A percentile compares a stretch with the other conserved stretches of the same genome.
These are phyloP conservation scores for Microtus pennsylvanicus DNA, from an alignment of 2,113 vertebrate species.

Conservation along the genomic window DNA sequence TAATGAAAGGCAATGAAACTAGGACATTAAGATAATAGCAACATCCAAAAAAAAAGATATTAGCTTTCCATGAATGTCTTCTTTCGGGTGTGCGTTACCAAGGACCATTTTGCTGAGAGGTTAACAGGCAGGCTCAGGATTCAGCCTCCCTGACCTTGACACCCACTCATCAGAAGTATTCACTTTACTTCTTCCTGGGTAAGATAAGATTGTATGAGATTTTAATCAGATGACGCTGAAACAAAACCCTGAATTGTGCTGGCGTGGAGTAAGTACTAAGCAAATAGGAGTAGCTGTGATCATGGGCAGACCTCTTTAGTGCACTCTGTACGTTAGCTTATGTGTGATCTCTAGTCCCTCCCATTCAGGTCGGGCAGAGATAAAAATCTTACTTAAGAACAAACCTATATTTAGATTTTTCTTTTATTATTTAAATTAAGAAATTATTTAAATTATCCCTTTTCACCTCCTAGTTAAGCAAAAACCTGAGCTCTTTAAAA, in stretches of 20 bases:
- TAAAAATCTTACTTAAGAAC: slow-evolving; percentile 43
- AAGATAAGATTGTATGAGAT: not conserved
- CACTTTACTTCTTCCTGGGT: not conserved
- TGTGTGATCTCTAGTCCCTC: not conserved
- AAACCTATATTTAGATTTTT: slow-evolving; percentile 26
- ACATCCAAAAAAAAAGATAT: slow-evolving; percentile 50
- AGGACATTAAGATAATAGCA: slow-evolving; percentile 39
- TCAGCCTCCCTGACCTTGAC: not conserved
- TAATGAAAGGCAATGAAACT: slow-evolving; percentile 57
- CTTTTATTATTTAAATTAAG: slow-evolving; percentile 61
- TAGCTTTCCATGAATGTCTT: not conserved
- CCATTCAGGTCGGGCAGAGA: not conserved
- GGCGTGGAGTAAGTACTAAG: not conserved
- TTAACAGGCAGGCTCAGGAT: not conserved
- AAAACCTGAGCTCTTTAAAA: slow-evolving; percentile 20
- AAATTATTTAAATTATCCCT: slow-evolving; percentile 58
- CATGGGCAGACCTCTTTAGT: not conserved
- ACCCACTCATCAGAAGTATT: not conserved
- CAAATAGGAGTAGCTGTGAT: not conserved
- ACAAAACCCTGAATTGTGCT: not conserved
- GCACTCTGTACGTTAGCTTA: not conserved
- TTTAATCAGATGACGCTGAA: not conserved
- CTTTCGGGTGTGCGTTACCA: not conserved
- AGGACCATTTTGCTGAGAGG: not conserved
- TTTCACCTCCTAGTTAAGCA: slow-evolving; percentile 41